Evolutionary conservation across 2,113 vertebrate genomes (phyloP), one percentile per base, ranked within the genome.

Genomic region (Acanthisitta chloris): DNA sequence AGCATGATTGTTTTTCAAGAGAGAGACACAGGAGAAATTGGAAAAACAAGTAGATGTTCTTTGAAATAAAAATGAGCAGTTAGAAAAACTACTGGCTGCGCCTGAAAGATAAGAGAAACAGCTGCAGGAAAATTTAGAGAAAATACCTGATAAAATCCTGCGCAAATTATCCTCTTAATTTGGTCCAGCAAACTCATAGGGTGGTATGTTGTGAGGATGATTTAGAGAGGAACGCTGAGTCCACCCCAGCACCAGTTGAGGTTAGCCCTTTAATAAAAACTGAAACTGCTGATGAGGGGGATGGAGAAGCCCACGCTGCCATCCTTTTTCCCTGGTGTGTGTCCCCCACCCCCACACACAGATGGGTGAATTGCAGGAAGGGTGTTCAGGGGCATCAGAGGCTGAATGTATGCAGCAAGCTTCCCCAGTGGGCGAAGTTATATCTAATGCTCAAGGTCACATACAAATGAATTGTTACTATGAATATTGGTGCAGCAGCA

Each of bases 261-360:
- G 46, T 61, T 61, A 29, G 21, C 17, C 40, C 46, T 76, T 46
- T 82, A 61, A 59, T 15, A 38, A 25, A 40, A 74, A 54, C 13
- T 26, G 54, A 76, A 82, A 76, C 54, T 54, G 25, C 17, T 29
- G 11, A 6, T 54, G 62, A 40, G 9, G 17, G 14, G 2, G 5
- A 25, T 17, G 29, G n/a, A 67, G 40, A 42, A 82, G 66, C 40
- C 24, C 40, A 31, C 20, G 18, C 14, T 40, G 10, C 29, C 12
- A n/a, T 46, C 67, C 9, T 40, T 42, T 18, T 64, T 64, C 28
- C 40, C 28, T 31, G 40, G 28, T 64, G n/a, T n/a, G n/a, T n/a
- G n/a, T n/a, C n/a, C n/a, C n/a, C n/a, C n/a, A n/a, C n/a, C n/a
- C 40, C 20, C 23, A 29, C 0, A 1, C 70, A 31, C 52, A 67